Conservation (phyloP, 2,113 vertebrate genomes). For the Petrocephalus microphthalmus region DNA sequence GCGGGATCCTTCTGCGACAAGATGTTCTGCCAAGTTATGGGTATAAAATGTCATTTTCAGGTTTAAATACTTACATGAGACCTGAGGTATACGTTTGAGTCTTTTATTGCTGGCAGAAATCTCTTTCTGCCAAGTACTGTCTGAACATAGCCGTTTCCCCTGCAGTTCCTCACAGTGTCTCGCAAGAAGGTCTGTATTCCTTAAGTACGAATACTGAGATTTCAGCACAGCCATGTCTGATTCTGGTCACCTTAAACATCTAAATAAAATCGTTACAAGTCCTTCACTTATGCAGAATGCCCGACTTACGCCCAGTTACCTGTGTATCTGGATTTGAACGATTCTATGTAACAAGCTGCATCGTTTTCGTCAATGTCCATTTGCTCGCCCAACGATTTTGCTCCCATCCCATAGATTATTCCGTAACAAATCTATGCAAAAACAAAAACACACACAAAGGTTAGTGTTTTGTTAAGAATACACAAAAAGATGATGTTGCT, state of each 20-base stretch:
- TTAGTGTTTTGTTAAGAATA: not conserved
- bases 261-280: not conserved
- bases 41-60: not conserved
- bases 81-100: constrained; percentile 71
- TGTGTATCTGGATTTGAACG: constrained; percentile 89
- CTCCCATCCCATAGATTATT: constrained; percentile 96
- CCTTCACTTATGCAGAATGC: not conserved
- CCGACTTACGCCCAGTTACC: constrained; percentile 54
- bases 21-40: not conserved
- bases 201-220: constrained; percentile 48
- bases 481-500: not conserved
- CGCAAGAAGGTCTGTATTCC: constrained; percentile 80
- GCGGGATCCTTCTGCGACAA: not conserved
- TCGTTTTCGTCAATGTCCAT: constrained; percentile 88
- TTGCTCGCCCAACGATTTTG: constrained; percentile 89
- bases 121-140: constrained; percentile 85
- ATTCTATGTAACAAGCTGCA: constrained; percentile 83
- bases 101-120: constrained; percentile 84
- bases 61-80: constrained; percentile 71
- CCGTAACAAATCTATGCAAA: constrained; percentile 87
- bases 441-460: not conserved
- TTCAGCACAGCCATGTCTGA: not conserved
- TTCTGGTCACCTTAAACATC: not conserved
- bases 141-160: constrained; percentile 80
- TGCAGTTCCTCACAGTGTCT: constrained; percentile 80